A percentile compares a stretch with the other conserved stretches of the same genome.
Conservation (phyloP, 2,113 vertebrate genomes). For the Nansenia antarctica region DNA sequence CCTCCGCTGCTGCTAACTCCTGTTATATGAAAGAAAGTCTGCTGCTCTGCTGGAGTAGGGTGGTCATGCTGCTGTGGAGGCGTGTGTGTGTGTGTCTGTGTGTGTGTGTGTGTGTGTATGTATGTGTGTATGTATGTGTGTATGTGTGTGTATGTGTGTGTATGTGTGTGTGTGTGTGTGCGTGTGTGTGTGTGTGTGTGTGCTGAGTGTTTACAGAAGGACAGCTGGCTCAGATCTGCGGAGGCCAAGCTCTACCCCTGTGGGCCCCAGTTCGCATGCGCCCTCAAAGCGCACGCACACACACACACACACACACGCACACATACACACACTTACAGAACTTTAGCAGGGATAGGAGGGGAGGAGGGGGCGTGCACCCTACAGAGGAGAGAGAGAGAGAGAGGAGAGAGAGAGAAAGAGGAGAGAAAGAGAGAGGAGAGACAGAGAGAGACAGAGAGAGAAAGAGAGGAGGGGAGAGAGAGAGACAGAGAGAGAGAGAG, state of each 20-base stretch:
- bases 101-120: slow-evolving; percentile 36
- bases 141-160: slow-evolving; percentile 20
- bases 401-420: too few relatives aligned
- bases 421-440: too few relatives aligned
- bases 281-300: slow-evolving; percentile 40
- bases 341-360: slow-evolving; percentile 40
- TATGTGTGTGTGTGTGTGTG: slow-evolving; percentile 22
- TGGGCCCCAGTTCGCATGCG: slow-evolving; percentile 74
- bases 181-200: slow-evolving; percentile 6
- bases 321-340: slow-evolving; percentile 41
- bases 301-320: slow-evolving; percentile 39
- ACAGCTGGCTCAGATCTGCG: slow-evolving; percentile 71
- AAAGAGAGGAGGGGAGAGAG: too few relatives aligned
- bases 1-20: slow-evolving; percentile 4
- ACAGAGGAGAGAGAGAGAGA: too few relatives aligned
- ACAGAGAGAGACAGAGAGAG: too few relatives aligned
- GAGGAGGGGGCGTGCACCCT: too few relatives aligned
- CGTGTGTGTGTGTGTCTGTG: slow-evolving; percentile 32
- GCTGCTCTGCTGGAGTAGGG: slow-evolving; percentile 17
- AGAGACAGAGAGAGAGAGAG: too few relatives aligned
- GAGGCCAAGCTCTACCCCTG: slow-evolving; percentile 66
- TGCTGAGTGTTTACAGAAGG: slow-evolving; percentile 61
- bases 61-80: slow-evolving; percentile 27
- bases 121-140: slow-evolving; percentile 8
- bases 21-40: slow-evolving; percentile 24